Evolutionary conservation across 2,113 vertebrate species (phyloP), one percentile per base, ranked within the genome.

Genomic region (Microcebus murinus): DNA sequence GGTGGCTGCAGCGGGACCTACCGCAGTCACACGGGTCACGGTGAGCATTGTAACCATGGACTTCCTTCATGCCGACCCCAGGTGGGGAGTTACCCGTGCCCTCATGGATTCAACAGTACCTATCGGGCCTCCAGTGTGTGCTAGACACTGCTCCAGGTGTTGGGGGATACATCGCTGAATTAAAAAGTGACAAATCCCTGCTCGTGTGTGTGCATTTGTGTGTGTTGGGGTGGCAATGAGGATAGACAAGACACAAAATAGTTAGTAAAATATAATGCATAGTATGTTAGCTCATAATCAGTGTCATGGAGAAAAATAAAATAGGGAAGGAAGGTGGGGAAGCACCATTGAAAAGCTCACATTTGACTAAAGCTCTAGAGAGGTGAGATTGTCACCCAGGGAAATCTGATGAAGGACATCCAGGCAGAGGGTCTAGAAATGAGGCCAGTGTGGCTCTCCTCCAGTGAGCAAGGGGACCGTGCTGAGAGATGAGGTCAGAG

Each of bases 11-110:
- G 77, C 45, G 17, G 89, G 10, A 21, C 5, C 23, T 18, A 4
- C 8, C 20, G 1, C 7, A 74, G 34, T 10, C 20, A 14, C 1
- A 13, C 1, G 4, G 4, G 8, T 20, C 42, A 80, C 27, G 50
- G 13, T 7, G 31, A 29, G 7, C 4, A 3, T 6, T 11, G 0
- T 27, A 63, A 34, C 17, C 0, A 0, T 21, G 31, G 8, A 18
- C 9, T 23, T 48, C 27, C 59, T 42, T 31, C 31, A n/a, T 31
- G 25, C 25, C 3, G 13, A 36, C n/a, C 48, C 42, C 45, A 8
- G 27, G n/a, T 48, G 18, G 55, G 76, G 70, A 48, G 57, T 57
- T 14, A 2, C 6, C 1, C 31, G 25, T 3, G 18, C 52, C 27
- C 36, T 55, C 25, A 13, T 8, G 8, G 0, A 42, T 65, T 29